Conservation (phyloP, 2,797 vertebrate genomes). For the Astyanax mexicanus region DNA sequence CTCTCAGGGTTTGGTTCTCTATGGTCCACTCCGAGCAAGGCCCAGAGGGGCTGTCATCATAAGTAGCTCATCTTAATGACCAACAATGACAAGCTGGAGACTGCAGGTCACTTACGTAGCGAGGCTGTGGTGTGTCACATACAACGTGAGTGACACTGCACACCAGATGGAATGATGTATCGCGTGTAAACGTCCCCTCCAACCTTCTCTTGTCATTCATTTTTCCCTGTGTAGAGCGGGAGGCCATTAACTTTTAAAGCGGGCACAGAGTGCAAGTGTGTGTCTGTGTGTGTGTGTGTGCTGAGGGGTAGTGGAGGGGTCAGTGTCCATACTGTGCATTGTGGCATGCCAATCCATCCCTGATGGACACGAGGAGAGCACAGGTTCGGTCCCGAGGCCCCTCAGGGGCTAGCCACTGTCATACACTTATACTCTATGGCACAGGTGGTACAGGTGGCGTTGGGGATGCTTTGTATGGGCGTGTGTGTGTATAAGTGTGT, state of each 20-base stretch:
- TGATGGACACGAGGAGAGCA: conserved; percentile 75
- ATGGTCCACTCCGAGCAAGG: not conserved
- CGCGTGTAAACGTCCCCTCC: conserved; percentile 65
- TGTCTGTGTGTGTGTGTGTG: conserved; percentile 39
- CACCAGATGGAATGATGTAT: conserved; percentile 61
- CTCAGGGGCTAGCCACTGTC: conserved; percentile 59
- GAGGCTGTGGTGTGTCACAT: conserved; percentile 10
- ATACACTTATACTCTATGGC: conserved; percentile 59
- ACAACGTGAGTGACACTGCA: conserved; percentile 61
- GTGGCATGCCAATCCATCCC: conserved; percentile 49
- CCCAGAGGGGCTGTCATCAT: not conserved
- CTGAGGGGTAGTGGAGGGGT: conserved; percentile 59
- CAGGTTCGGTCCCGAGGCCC: conserved; percentile 42
- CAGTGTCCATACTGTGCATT: conserved; percentile 44
- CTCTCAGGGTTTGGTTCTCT: not conserved
- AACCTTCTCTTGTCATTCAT: conserved; percentile 74
- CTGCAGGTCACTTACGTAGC: not conserved
- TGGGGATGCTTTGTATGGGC: conserved; percentile 35
- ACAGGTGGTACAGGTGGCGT: conserved; percentile 60
- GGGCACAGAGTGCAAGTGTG: conserved; percentile 49
- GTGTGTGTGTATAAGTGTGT: conserved; percentile 46
- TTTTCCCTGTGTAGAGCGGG: conserved; percentile 63
- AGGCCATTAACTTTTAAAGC: conserved; percentile 78
- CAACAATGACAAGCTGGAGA: not conserved
- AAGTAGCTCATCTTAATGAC: conserved; percentile 17